Evolutionary conservation across 2,113 vertebrate genomes (phyloP).

Genomic region (Struthidea cinerea): DNA sequence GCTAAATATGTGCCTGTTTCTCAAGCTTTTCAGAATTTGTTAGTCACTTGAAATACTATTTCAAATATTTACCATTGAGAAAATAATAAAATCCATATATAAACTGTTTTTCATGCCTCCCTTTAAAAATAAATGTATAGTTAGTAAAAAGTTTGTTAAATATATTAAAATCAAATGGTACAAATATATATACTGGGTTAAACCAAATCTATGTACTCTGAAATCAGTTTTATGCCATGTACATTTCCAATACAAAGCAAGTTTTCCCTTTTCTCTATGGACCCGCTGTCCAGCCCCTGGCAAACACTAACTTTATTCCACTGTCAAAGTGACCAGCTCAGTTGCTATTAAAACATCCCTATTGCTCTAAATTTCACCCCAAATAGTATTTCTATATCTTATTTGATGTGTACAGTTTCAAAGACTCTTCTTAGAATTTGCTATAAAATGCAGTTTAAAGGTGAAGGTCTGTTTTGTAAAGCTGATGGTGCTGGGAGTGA

Average conservation of each 20-base stretch:
- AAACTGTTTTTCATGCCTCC: background rate
- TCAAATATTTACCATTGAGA: background rate
- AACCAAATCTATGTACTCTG: background rate
- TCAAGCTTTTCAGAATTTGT: background rate
- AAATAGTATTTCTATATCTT: background rate
- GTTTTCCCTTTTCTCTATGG: background rate
- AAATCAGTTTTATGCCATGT: background rate
- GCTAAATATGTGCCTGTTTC: background rate
- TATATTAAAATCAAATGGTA: background rate
- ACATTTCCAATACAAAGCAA: background rate
- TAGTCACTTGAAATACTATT: background rate
- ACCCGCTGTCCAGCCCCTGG: background rate
- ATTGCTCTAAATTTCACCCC: background rate
- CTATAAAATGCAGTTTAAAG: background rate
- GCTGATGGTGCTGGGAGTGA: background rate
- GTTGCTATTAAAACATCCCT: background rate
- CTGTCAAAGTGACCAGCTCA: background rate
- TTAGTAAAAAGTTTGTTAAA: background rate
- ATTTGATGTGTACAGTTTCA: background rate
- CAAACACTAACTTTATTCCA: background rate
- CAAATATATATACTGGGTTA: background rate
- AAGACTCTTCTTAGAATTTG: background rate
- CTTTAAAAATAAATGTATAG: background rate
- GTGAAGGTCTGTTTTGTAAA: background rate
- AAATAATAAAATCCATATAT: background rate